Base-by-base conservation (phyloP, 1,140 invertebrate genomes). In the Popillia japonica region DNA sequence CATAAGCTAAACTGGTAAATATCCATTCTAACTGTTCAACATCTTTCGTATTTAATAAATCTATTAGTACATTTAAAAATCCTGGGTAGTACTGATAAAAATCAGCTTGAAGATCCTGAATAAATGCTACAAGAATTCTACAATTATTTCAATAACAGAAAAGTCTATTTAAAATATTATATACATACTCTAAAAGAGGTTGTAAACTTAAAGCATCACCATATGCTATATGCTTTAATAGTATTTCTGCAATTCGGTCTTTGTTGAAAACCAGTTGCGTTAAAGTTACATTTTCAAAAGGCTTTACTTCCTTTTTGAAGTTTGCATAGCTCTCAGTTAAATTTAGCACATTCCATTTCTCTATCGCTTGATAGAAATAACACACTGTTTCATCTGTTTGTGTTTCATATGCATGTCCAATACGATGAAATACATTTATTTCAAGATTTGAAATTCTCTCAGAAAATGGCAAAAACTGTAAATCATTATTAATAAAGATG, bases 261-360 rank as follows among this genome's bases (percentile, higher is more conserved):
- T 96, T 95, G 79, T 92, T 90, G 80, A 94, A 90, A 68, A 97
- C 83, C 27, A 98, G 85, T 85, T 97, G 94, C 22, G 94, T 90
- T 77, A 97, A 89, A 14, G 93, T 96, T 27, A 95, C 87, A 40
- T 95, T 90, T 80, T 93, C 90, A 61, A 83, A 78, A 23, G 86
- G 85, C 77, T 88, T 87, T 9, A 96, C 90, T 85, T 94, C 90
- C 82, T 91, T 92, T 82, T 90, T 91, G 80, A 98, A 95, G 22
- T 90, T 88, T 72, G 90, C 90, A 87, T 93, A 98, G 83, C 93
- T 92, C 82, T 95, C 91, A 1, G 95, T 95, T 76, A 95, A 90
- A 87, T 98, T 96, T 22, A 97, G 88, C 44, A 92, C 92, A 83
- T 91, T 91, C 96, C 96, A 98, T 90, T 97, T 97, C 80, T 93